phyloP scores from a whole-genome alignment of 2,888 invertebrate genomes.

The Auanema freiburgensis region DNA sequence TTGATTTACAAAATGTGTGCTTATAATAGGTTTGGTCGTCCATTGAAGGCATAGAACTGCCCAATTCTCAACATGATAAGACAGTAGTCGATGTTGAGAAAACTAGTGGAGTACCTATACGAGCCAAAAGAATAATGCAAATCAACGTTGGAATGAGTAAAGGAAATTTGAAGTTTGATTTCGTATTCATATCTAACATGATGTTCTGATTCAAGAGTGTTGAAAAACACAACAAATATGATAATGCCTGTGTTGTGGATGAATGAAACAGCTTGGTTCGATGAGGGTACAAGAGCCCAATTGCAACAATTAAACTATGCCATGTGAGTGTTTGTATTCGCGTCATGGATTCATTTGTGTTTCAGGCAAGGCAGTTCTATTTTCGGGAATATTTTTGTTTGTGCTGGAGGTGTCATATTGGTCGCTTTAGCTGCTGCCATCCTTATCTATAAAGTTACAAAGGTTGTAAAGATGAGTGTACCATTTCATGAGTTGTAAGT shows the following conservation, averaged over 20 bases:
- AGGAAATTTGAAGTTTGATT: constrained; percentile 50
- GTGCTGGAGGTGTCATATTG: constrained; percentile 13
- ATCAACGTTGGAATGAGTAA: constrained; percentile 58
- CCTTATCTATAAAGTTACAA: constrained; percentile 10
- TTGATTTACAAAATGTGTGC: background rate
- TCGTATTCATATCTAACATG: too few species aligned
- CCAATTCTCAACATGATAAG: constrained; percentile 40
- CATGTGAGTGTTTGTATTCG: background rate
- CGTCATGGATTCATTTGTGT: background rate
- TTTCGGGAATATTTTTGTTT: constrained; percentile 9
- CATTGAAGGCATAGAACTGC: constrained; percentile 47
- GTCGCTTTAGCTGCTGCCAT: constrained; percentile 16
- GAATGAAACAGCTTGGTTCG: constrained; percentile 58
- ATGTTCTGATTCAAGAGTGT: constrained; percentile 27
- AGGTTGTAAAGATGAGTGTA: constrained; percentile 2
- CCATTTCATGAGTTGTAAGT: background rate
- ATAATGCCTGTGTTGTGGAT: constrained; percentile 61
- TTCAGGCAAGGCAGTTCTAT: constrained; percentile 10
- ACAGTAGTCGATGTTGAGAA: constrained; percentile 60
- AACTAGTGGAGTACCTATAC: constrained; percentile 49
- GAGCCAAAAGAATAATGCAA: constrained; percentile 54
- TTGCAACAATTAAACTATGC: constrained; percentile 20
- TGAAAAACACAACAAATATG: constrained; percentile 32
- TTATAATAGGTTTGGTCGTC: constrained; percentile 35
- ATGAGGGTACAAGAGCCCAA: constrained; percentile 49